Conservation (phyloP, 2,888 invertebrate genomes). For the Orthosia cruda region DNA sequence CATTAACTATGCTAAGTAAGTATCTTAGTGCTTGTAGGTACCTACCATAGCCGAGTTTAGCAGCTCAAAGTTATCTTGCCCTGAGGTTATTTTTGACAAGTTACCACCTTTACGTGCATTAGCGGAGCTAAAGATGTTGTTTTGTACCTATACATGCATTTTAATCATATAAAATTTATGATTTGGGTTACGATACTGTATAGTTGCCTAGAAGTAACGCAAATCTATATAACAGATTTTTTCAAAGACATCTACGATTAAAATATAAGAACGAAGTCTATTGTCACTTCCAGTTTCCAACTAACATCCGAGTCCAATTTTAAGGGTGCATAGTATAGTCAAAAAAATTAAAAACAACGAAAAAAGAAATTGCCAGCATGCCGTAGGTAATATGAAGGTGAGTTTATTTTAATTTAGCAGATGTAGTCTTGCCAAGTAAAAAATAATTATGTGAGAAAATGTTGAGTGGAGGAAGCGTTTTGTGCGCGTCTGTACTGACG, state of each 20-base stretch:
- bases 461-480: slow-evolving; percentile 48
- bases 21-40: slow-evolving; percentile 20
- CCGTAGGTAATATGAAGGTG: slow-evolving; percentile 45
- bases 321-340: slow-evolving; percentile 70
- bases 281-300: slow-evolving; percentile 46
- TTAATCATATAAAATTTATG: not conserved
- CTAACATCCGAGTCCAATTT: slow-evolving; percentile 55
- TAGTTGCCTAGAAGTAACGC: too few species aligned
- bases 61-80: not conserved
- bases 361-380: slow-evolving; percentile 33
- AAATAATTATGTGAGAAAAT: slow-evolving; percentile 68
- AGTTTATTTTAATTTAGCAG: slow-evolving; percentile 65
- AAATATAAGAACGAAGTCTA: not conserved
- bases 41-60: not conserved
- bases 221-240: not conserved
- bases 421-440: slow-evolving; percentile 57
- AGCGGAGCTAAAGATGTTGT: not conserved
- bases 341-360: slow-evolving; percentile 67
- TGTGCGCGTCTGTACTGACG: slow-evolving; percentile 40
- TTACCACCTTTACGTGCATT: not conserved
- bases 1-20: slow-evolving; percentile 35
- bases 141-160: not conserved
- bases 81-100: not conserved
- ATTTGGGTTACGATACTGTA: not conserved
- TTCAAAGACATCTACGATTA: not conserved